Percentiles rank a stretch among this genome's conserved stretches.
These are phyloP conservation scores for Perca flavescens DNA, from an alignment of 2,113 vertebrate species.

Conservation along the genomic window DNA sequence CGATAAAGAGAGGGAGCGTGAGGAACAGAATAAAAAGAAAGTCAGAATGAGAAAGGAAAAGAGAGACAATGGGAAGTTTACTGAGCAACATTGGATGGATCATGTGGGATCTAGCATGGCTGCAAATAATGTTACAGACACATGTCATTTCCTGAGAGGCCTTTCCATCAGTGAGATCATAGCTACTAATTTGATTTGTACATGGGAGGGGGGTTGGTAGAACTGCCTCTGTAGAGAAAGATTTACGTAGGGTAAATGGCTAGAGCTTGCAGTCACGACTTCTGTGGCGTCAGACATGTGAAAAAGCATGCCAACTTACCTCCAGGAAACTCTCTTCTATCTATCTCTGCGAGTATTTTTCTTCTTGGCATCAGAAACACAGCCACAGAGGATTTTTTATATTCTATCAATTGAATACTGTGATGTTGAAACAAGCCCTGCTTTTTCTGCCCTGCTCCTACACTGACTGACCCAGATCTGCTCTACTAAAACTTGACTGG, in stretches of 20 bases:
- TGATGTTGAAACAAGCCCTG: not conserved
- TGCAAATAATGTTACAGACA: slow-evolving; percentile 54
- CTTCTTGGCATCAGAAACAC: not conserved
- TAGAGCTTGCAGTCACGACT: slow-evolving; percentile 11
- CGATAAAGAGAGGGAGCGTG: not conserved
- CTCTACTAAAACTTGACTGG: not conserved
- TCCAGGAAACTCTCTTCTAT: not conserved
- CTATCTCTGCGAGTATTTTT: not conserved
- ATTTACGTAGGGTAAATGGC: slow-evolving; percentile 43
- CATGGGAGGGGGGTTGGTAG: slow-evolving; percentile 31
- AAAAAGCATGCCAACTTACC: slow-evolving; percentile 16
- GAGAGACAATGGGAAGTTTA: slow-evolving; percentile 29
- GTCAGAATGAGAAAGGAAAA: not conserved
- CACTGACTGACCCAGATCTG: not conserved
- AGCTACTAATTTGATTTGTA: slow-evolving; percentile 69
- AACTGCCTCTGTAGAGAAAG: slow-evolving; percentile 37
- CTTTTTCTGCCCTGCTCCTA: not conserved
- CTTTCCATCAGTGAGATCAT: slow-evolving; percentile 67
- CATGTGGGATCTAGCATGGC: slow-evolving; percentile 55
- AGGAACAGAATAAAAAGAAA: slow-evolving; percentile 7
- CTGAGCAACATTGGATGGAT: slow-evolving; percentile 33
- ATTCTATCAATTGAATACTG: not conserved
- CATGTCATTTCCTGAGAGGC: slow-evolving; percentile 73
- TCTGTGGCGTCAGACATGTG: not conserved
- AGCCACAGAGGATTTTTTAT: not conserved